Percentiles rank a stretch among this genome's conserved stretches.
These are phyloP conservation scores for Larimichthys polyactis DNA, from an alignment of 2,113 vertebrate genomes.

Conservation along the genomic window DNA sequence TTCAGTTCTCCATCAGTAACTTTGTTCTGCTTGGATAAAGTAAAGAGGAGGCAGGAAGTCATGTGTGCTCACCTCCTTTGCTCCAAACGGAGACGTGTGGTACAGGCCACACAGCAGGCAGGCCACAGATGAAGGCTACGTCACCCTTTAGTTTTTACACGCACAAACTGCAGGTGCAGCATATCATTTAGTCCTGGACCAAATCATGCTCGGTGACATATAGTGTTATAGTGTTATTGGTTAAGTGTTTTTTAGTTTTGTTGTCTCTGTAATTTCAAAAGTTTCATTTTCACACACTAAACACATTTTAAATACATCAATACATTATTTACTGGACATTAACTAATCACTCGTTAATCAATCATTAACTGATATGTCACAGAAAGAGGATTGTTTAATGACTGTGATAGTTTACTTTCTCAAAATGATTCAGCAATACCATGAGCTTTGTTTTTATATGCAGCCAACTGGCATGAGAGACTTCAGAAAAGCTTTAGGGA, in stretches of 20 bases:
- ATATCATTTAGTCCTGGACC: slow-evolving; percentile 14
- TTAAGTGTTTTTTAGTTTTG: neutral
- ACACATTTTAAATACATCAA: neutral
- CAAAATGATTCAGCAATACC: slow-evolving; percentile 5
- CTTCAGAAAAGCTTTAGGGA: neutral
- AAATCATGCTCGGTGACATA: too few species aligned
- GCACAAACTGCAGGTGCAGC: slow-evolving; percentile 23
- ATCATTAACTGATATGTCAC: neutral
- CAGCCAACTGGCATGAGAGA: slow-evolving; percentile 6
- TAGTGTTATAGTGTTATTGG: neutral
- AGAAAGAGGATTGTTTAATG: neutral
- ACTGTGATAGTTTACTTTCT: neutral
- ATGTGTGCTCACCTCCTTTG: slow-evolving; percentile 33
- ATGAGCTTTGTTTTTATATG: slow-evolving; percentile 8
- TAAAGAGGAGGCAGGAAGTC: slow-evolving; percentile 72
- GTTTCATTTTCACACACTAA: neutral
- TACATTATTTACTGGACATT: neutral
- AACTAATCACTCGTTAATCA: neutral
- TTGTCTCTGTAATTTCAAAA: neutral
- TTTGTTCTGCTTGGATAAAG: slow-evolving; percentile 77
- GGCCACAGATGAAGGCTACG: slow-evolving; percentile 25
- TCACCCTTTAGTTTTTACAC: slow-evolving; percentile 18
- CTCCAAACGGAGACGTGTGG: slow-evolving; percentile 42
- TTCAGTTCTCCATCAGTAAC: slow-evolving; percentile 75
- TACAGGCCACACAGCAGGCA: slow-evolving; percentile 39